Conservation (phyloP, 2,113 vertebrate genomes). For the Anthoscopus minutus region DNA sequence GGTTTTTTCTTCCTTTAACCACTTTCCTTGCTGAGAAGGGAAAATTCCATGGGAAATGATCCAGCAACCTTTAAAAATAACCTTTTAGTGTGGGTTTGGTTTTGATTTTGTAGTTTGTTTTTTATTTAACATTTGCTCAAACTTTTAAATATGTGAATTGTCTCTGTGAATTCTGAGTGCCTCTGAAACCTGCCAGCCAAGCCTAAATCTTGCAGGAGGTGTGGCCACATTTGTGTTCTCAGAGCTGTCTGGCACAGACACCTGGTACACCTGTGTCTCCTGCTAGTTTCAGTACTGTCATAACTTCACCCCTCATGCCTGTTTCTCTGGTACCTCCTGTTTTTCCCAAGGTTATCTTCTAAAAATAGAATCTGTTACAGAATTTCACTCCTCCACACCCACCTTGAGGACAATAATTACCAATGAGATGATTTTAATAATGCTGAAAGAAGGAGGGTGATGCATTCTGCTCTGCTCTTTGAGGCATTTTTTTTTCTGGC, state of each 20-base stretch:
- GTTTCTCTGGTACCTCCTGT: slow-evolving; percentile 59
- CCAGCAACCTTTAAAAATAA: slow-evolving; percentile 7
- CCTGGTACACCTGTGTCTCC: slow-evolving; percentile 44
- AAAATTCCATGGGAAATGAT: not conserved
- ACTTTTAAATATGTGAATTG: slow-evolving; percentile 13
- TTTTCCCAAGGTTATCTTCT: slow-evolving; percentile 46
- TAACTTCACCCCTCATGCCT: slow-evolving; percentile 30
- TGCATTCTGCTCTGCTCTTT: not conserved
- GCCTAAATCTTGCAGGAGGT: slow-evolving; percentile 8
- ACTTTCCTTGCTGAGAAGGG: not conserved
- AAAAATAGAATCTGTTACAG: slow-evolving; percentile 49
- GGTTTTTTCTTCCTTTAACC: not conserved
- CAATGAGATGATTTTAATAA: not conserved
- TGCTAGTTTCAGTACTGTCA: slow-evolving; percentile 40
- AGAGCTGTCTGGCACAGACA: slow-evolving; percentile 30
- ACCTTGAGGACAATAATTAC: slow-evolving; percentile 25
- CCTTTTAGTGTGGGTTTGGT: not conserved
- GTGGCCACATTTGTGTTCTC: not conserved
- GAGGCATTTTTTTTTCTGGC: not conserved
- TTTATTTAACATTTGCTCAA: slow-evolving; percentile 2
- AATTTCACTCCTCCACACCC: slow-evolving; percentile 36
- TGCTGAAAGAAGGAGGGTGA: not conserved
- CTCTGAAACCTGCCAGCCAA: slow-evolving; percentile 33
- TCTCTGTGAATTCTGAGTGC: not conserved
- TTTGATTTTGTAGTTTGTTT: not conserved